phyloP scores from a whole-genome alignment of 1,140 invertebrate species.

The Kradibia gibbosae region DNA sequence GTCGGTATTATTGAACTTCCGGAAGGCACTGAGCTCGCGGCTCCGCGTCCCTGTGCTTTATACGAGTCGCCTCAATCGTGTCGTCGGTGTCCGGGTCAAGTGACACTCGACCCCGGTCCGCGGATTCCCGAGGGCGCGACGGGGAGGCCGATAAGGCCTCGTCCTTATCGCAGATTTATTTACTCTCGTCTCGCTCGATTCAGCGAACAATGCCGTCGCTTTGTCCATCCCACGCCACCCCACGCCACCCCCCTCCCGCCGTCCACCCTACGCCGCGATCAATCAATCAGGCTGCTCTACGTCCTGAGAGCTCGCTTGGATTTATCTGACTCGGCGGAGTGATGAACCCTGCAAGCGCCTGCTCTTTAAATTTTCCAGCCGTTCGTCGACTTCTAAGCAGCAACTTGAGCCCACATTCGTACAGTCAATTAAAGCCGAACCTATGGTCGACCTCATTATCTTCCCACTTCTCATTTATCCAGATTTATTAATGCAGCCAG shows the following conservation, averaged over 20 bases:
- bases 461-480: no score
- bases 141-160: background rate
- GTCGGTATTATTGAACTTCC: background rate
- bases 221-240: background rate
- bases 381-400: background rate
- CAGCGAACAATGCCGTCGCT: background rate
- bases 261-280: background rate
- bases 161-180: background rate
- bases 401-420: no score
- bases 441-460: no score
- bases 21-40: constrained; percentile 28
- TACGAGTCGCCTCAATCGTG: constrained; percentile 16
- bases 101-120: background rate
- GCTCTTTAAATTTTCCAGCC: background rate
- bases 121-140: background rate
- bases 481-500: no score
- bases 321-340: background rate
- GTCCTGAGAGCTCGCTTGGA: background rate
- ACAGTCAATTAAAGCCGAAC: no score
- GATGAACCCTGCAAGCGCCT: background rate
- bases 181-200: no score
- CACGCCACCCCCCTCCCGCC: background rate
- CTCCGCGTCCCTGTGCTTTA: constrained; percentile 16
- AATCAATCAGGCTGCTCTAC: background rate
- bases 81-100: constrained; percentile 21